These are phyloP conservation scores for Lucinisca nassula DNA, from an alignment of 2,888 invertebrate species.

Conservation along the genomic window DNA sequence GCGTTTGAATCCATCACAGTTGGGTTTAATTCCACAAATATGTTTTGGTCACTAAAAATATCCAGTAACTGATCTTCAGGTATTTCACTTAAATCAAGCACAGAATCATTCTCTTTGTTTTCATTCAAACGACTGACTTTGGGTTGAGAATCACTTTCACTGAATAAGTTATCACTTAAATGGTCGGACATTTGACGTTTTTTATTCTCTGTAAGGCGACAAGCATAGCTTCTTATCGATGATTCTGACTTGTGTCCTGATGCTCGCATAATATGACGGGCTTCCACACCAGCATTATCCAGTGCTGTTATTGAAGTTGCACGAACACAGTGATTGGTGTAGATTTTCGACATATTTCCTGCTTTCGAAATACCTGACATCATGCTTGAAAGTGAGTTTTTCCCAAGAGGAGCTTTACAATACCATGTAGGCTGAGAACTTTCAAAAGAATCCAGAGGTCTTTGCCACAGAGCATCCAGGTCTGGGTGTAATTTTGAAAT, in stretches of 20 bases:
- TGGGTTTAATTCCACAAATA: too few relatives aligned
- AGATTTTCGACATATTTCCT: slow-evolving; percentile 2
- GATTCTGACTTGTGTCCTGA: slow-evolving; percentile 33
- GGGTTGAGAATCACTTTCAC: too few relatives aligned
- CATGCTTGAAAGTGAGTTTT: slow-evolving; percentile 17
- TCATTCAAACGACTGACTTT: too few relatives aligned
- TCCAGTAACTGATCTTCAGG: too few relatives aligned
- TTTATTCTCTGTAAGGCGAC: too few relatives aligned
- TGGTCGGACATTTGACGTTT: too few relatives aligned
- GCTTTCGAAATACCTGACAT: slow-evolving; percentile 39
- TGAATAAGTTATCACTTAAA: too few relatives aligned
- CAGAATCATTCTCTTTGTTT: too few relatives aligned
- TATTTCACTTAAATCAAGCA: too few relatives aligned
- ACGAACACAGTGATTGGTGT: slow-evolving; percentile 46
- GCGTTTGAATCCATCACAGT: too few relatives aligned
- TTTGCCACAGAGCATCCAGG: slow-evolving; percentile 16
- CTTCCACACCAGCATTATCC: slow-evolving; percentile 31
- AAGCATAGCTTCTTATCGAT: too few relatives aligned
- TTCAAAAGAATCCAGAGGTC: neutral
- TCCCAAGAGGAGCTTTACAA: slow-evolving; percentile 17
- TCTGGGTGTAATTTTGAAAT: slow-evolving; percentile 18
- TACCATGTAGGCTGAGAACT: slow-evolving; percentile 10
- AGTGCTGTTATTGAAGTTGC: slow-evolving; percentile 42
- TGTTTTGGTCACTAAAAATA: too few relatives aligned
- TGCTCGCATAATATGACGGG: slow-evolving; percentile 38